Evolutionary conservation across 2,797 vertebrate genomes (phyloP), one percentile per base, ranked within the genome.

Genomic region (Tapera naevia): DNA sequence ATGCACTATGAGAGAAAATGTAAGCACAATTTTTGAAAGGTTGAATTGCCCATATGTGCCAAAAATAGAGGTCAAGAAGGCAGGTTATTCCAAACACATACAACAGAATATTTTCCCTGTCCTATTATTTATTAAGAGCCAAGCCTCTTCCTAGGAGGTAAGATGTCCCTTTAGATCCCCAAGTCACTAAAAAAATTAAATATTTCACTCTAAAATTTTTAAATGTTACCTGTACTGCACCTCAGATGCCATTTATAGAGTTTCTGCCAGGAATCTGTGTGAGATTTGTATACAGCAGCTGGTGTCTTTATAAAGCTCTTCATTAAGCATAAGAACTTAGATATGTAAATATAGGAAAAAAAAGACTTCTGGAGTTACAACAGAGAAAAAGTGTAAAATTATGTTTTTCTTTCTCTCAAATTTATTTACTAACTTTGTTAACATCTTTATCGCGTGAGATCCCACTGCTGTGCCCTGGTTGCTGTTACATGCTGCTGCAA

Each of bases 11-110:
- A 79, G 24, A 58, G 9, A 25, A 88, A 91, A 81, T 6, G 7
- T 23, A 61, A 80, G 39, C 43, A 9, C 32, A 35, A 73, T 56
- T 89, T 94, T 57, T 18, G 48, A 88, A 91, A 74, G 57, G 28
- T 24, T 72, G 46, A 72, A 50, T 17, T 19, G 6, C 9, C 27
- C 0, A 0, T 5, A 9, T 46, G 30, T 83, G 75, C 9, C 45
- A 84, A 61, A 94, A 86, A 37, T 10, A 53, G 17, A 80, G 28
- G 32, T 37, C 35, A 80, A 61, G 28, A 91, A 66, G 27, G 17
- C 45, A 88, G n/a, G 35, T 30, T 65, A 64, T 61, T 37, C 41
- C 61, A 85, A 79, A 72, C 32, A 74, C 0, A 9, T 9, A 43
- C 10, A 88, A 27, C 3, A 58, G 30, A 81, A 11, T 58, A 75